Conservation (phyloP, 2,797 vertebrate species). For the Pantherophis vulpinus region DNA sequence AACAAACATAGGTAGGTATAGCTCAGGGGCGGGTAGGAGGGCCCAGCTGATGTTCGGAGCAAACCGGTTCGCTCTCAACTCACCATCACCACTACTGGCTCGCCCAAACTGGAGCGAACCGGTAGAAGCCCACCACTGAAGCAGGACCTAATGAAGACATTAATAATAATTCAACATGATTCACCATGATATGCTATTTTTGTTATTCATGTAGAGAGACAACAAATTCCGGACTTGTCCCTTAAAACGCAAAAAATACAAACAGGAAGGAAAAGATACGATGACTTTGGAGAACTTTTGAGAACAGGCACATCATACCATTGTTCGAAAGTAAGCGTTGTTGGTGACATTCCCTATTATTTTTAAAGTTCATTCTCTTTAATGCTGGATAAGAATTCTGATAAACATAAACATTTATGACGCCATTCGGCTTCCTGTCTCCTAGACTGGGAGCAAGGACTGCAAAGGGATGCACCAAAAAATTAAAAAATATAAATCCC, state of each 20-base stretch:
- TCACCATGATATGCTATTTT: background rate
- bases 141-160: background rate
- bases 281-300: constrained; percentile 5
- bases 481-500: background rate
- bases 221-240: background rate
- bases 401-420: constrained; percentile 41
- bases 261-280: constrained; percentile 43
- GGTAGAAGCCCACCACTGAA: no score
- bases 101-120: no score
- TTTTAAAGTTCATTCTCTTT: constrained; percentile 35
- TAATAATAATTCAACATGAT: background rate
- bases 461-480: constrained; percentile 13
- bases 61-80: no score
- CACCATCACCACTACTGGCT: no score
- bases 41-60: no score
- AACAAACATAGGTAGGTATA: no score
- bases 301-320: constrained; percentile 16
- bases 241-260: constrained; percentile 18
- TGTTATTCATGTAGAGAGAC: constrained; percentile 12
- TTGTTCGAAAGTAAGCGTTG: constrained; percentile 36
- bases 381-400: constrained; percentile 20
- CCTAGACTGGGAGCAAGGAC: constrained; percentile 2
- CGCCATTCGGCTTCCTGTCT: constrained; percentile 16
- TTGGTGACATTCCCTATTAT: constrained; percentile 31
- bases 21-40: no score